Percentiles rank a stretch among this genome's conserved stretches.
phyloP scores from a whole-genome alignment of 2,797 vertebrate species.

The Sebastes nivosus region DNA sequence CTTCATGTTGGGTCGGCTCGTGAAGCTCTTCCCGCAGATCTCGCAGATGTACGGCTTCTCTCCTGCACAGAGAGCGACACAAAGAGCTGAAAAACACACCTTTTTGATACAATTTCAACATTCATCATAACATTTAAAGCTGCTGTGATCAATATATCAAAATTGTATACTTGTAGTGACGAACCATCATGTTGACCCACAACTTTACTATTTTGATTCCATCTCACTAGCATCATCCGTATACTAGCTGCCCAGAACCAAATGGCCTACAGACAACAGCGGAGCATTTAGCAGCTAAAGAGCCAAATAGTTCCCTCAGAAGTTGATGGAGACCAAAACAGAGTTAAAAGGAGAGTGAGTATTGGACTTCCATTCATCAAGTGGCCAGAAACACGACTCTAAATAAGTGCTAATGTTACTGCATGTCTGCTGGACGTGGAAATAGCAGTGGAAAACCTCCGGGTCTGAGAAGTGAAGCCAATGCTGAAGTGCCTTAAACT shows the following conservation, averaged over 20 bases:
- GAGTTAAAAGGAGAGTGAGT: too few relatives aligned
- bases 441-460: neutral
- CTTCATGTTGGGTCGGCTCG: conserved; percentile 98
- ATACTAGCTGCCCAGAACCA: too few relatives aligned
- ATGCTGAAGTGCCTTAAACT: too few relatives aligned
- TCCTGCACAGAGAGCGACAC: conserved; percentile 73
- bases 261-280: too few relatives aligned
- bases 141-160: neutral
- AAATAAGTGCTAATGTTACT: neutral
- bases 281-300: too few relatives aligned
- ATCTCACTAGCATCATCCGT: too few relatives aligned
- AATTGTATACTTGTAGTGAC: too few relatives aligned
- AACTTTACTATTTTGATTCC: too few relatives aligned
- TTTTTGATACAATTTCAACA: neutral
- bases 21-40: conserved; percentile 98
- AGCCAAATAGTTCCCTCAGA: neutral
- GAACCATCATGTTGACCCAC: too few relatives aligned
- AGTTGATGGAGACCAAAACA: neutral
- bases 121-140: neutral
- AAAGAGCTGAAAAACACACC: neutral
- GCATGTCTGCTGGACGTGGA: neutral
- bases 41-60: conserved; percentile 99
- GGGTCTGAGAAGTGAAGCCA: too few relatives aligned
- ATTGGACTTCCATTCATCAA: neutral
- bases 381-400: neutral